phyloP scores from a whole-genome alignment of 2,113 vertebrate species.

The Himantopus leucocephalus region DNA sequence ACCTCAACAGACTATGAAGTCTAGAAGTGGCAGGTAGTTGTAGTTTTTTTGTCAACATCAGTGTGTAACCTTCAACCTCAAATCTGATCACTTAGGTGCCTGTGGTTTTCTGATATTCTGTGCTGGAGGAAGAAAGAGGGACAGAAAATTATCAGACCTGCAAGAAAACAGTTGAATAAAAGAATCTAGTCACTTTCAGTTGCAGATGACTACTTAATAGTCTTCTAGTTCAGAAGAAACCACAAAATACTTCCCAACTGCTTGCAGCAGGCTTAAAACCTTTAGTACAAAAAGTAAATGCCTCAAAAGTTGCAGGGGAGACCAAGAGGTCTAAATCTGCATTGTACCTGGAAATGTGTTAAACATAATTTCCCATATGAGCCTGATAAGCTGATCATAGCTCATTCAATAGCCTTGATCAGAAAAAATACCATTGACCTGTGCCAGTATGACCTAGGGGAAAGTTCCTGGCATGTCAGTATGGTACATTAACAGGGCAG shows the following conservation, averaged over 20 bases:
- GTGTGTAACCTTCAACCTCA: background rate
- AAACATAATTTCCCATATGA: background rate
- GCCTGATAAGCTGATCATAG: background rate
- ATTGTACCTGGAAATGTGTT: background rate
- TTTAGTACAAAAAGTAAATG: background rate
- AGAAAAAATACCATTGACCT: background rate
- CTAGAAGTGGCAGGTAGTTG: background rate
- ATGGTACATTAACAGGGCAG: background rate
- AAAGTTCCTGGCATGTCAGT: background rate
- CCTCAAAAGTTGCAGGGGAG: background rate
- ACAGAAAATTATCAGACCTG: background rate
- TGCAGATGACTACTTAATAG: background rate
- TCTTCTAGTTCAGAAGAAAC: background rate
- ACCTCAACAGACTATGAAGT: background rate
- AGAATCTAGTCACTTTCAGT: background rate
- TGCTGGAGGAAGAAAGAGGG: background rate
- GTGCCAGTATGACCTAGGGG: background rate
- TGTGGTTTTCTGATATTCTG: background rate
- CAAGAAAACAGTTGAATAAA: background rate
- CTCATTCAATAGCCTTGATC: background rate
- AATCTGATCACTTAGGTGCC: background rate
- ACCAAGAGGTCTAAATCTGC: background rate
- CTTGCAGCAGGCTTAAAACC: background rate
- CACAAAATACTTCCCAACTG: background rate
- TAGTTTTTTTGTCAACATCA: background rate